Conservation (phyloP, 2,797 vertebrate genomes). For the Amphiprion clarkii region DNA sequence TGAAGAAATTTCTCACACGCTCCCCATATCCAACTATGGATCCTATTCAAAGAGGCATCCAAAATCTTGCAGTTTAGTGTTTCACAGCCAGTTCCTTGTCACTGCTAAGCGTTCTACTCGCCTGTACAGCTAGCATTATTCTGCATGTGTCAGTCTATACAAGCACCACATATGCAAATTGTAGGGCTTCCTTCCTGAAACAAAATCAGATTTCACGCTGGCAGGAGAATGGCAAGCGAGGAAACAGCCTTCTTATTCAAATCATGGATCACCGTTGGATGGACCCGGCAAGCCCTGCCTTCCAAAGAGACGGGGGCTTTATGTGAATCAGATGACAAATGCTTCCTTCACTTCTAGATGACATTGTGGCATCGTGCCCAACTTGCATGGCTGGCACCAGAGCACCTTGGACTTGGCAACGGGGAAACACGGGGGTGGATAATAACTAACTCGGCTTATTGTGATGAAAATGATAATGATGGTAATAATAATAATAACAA, state of each 20-base stretch:
- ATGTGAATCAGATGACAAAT: conserved; percentile 71
- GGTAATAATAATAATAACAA: conserved; percentile 78
- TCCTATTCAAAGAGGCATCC: conserved; percentile 24
- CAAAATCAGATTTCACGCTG: conserved; percentile 60
- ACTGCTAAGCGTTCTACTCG: conserved; percentile 23
- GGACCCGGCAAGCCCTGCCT: conserved; percentile 36
- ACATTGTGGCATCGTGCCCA: conserved; percentile 72
- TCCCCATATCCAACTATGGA: conserved; percentile 25
- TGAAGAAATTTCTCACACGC: conserved; percentile 18
- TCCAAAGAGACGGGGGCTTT: conserved; percentile 57
- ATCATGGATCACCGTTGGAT: conserved; percentile 65
- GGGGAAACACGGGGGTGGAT: conserved; percentile 71
- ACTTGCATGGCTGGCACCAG: conserved; percentile 65
- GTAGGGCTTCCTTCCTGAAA: conserved; percentile 42
- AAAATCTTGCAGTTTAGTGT: conserved; percentile 36
- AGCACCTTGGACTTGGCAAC: conserved; percentile 68
- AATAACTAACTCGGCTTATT: conserved; percentile 74
- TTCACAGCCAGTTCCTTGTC: conserved; percentile 42
- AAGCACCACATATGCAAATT: conserved; percentile 47
- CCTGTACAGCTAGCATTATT: conserved; percentile 44
- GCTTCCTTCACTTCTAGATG: conserved; percentile 61
- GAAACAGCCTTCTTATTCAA: conserved; percentile 69
- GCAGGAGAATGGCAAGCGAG: conserved; percentile 39
- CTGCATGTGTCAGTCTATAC: conserved; percentile 27
- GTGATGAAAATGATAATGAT: conserved; percentile 80